Evolutionary conservation across 92 coral and sea anemone species (phyloP), one percentile per base, ranked within the genome.

Genomic region (Parazoanthus atlanticus): DNA sequence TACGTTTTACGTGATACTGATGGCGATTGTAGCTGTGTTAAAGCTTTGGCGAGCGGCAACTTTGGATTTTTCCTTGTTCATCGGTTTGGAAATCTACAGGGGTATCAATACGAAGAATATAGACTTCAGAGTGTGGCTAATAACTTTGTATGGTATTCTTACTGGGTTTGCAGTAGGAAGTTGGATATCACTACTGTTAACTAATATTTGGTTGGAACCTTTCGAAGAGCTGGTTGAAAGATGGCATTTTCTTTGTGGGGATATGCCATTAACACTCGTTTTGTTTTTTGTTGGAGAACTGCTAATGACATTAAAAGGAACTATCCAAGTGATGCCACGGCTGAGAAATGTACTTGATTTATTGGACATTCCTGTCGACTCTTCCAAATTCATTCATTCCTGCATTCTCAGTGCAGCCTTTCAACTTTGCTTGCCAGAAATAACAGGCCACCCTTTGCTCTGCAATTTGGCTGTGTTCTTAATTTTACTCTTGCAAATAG

Each of bases 281-380:
- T 78, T 78, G 64, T 2, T 78, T 43, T 30, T 46, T 47, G 34
- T 78, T 31, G 66, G 16, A 46, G 82, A 78, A n/a, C 10, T 78
- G 33, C 23, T 78, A 46, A 78, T 78, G 82, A 26, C 5, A 6
- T 46, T 54, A 9, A 78, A 78, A 32, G 23, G 30, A 10, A 12
- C n/a, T 4, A n/a, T 43, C 34, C 25, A 12, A 15, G 16, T 17
- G 33, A 25, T 3, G 8, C 82, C 82, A 21, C 19, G 38, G 15
- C 17, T 78, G 9, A 78, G 82, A 78, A 47, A 10, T 47, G 8
- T 46, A 0, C 2, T 78, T 12, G 82, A 78, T 46, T 43, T 78
- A 17, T 23, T 78, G 61, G 82, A 78, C 38, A 25, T 78, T 10
- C 82, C 82, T 23, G 19, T 30, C 15, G 82, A 78, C 82, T 78